phyloP scores from a whole-genome alignment of 2,888 invertebrate species.

The Phragmatobia fuliginosa region DNA sequence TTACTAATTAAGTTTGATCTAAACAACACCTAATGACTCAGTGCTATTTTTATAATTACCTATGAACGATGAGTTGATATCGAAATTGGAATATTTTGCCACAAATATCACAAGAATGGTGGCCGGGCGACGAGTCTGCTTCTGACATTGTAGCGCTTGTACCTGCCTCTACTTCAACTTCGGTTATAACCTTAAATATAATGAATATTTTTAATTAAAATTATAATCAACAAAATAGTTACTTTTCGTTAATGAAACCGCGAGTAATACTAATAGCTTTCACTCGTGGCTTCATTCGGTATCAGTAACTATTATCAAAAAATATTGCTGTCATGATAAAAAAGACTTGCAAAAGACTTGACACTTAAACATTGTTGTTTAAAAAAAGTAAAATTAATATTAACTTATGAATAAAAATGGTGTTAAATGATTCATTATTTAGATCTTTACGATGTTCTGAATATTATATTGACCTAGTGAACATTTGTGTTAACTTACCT shows the following conservation, averaged over 20 bases:
- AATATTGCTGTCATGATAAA: too few species aligned
- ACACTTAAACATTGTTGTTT: not conserved
- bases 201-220: not conserved
- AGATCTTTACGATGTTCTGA: not conserved
- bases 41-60: conserved; percentile 59
- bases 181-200: conserved; percentile 66
- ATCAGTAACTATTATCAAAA: too few species aligned
- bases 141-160: conserved; percentile 85
- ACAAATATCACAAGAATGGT: conserved; percentile 94
- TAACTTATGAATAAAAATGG: not conserved
- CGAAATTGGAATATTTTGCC: conserved; percentile 95
- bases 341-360: not conserved
- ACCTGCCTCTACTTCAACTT: conserved; percentile 84
- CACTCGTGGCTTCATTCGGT: too few species aligned
- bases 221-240: too few species aligned
- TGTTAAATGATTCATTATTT: not conserved
- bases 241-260: too few species aligned
- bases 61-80: conserved; percentile 94
- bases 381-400: too few species aligned
- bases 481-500: conserved; percentile 49
- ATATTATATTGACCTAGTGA: not conserved
- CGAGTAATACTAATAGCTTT: too few species aligned
- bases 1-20: not conserved
- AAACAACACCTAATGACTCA: not conserved
- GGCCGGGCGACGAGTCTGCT: conserved; percentile 88